Conservation (phyloP, 1,140 invertebrate species). For the Magallana angulata region DNA sequence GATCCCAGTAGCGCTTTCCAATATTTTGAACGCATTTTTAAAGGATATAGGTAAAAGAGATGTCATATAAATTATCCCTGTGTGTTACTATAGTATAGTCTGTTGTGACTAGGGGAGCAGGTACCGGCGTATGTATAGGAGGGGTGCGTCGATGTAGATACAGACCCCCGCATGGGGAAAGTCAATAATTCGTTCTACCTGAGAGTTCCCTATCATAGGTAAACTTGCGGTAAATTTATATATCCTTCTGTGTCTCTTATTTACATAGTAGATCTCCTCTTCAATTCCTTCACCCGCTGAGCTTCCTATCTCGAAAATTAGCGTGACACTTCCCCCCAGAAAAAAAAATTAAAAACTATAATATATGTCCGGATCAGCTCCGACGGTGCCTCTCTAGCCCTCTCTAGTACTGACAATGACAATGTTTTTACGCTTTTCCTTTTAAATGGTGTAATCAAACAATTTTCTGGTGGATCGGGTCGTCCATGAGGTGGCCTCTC, state of each 20-base stretch:
- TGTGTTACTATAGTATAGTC: too few relatives aligned
- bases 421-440: slow-evolving; percentile 15
- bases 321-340: not conserved
- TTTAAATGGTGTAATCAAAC: slow-evolving; percentile 25
- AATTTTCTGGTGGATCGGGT: slow-evolving; percentile 18
- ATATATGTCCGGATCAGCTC: not conserved
- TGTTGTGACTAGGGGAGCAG: too few relatives aligned
- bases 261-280: slow-evolving; percentile 2
- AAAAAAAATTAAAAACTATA: not conserved
- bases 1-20: too few relatives aligned
- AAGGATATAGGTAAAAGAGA: too few relatives aligned
- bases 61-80: too few relatives aligned
- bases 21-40: too few relatives aligned
- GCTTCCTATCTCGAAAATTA: not conserved
- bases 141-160: not conserved
- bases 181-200: slow-evolving; percentile 1
- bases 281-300: not conserved
- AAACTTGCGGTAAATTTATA: slow-evolving; percentile 29
- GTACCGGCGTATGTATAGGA: not conserved
- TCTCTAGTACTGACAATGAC: slow-evolving; percentile 9
- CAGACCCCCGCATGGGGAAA: not conserved
- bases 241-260: slow-evolving; percentile 33
- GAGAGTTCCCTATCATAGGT: slow-evolving; percentile 3
- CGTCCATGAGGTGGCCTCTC: slow-evolving; percentile 26
- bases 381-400: not conserved